These are phyloP conservation scores for Drepanosiphum platanoidis DNA, from an alignment of 2,888 invertebrate species.

Conservation along the genomic window DNA sequence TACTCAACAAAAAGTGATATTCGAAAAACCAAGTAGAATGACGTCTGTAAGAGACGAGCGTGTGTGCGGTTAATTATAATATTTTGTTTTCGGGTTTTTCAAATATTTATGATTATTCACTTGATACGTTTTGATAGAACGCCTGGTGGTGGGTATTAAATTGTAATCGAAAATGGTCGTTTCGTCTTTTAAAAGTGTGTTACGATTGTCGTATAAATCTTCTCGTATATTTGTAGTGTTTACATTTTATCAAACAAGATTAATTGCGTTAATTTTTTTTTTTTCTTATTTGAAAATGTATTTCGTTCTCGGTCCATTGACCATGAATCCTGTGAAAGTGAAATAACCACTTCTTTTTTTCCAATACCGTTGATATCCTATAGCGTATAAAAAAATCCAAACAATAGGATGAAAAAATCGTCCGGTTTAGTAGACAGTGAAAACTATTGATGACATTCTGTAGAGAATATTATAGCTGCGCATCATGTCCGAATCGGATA, in stretches of 20 bases:
- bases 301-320: slow-evolving; percentile 54
- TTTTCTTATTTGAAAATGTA: background rate
- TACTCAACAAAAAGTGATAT: background rate
- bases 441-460: slow-evolving; percentile 17
- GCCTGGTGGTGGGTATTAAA: background rate
- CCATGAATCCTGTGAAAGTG: slow-evolving; percentile 49
- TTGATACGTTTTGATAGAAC: background rate
- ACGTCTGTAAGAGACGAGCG: background rate
- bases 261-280: background rate
- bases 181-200: background rate
- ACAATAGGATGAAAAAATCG: slow-evolving; percentile 27
- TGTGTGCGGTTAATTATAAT: background rate
- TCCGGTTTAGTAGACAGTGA: slow-evolving; percentile 32
- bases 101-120: background rate
- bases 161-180: background rate
- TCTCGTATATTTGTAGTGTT: background rate
- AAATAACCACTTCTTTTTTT: slow-evolving; percentile 29
- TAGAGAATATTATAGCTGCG: background rate
- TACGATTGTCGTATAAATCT: too few species aligned
- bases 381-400: background rate
- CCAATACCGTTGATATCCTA: background rate
- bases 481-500: background rate
- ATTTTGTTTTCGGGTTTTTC: too few species aligned
- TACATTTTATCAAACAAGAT: background rate
- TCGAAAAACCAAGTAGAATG: background rate